Evolutionary conservation across 2,113 vertebrate genomes (phyloP).

Genomic region (Amblyopsis rosae): DNA sequence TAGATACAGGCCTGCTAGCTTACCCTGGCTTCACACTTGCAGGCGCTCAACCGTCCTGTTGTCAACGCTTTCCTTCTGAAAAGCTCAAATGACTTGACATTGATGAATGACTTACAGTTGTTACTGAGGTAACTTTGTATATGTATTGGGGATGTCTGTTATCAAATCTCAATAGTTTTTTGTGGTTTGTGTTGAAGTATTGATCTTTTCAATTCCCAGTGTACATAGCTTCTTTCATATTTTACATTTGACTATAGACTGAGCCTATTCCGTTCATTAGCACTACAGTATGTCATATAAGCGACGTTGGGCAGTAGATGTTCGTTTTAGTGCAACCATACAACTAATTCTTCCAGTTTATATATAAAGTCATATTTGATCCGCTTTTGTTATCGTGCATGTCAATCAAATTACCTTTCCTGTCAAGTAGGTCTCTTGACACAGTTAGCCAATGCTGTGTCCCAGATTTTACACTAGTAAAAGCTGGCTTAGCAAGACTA

Average conservation of each 20-base stretch:
- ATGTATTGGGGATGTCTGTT: background rate
- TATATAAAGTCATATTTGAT: too few species aligned
- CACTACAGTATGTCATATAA: too few species aligned
- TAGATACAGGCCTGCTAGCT: constrained; percentile 32
- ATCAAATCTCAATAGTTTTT: background rate
- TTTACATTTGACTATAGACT: constrained; percentile 27
- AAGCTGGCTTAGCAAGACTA: too few species aligned
- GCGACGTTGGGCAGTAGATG: too few species aligned
- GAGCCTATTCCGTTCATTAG: too few species aligned
- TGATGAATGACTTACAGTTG: constrained; percentile 8
- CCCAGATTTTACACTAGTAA: too few species aligned
- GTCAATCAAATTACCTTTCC: too few species aligned
- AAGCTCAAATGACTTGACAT: constrained; percentile 22
- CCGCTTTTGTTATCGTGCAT: too few species aligned
- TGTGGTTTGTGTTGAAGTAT: constrained; percentile 34
- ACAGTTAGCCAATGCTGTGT: too few species aligned
- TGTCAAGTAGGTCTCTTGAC: too few species aligned
- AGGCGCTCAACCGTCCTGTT: constrained; percentile 42
- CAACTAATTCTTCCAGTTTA: too few species aligned
- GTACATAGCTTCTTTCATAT: constrained; percentile 14
- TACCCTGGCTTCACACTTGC: constrained; percentile 47
- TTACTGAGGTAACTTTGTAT: background rate
- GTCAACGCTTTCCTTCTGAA: constrained; percentile 13
- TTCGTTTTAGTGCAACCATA: too few species aligned
- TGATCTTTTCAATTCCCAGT: constrained; percentile 34